phyloP scores from a whole-genome alignment of 2,113 vertebrate species.

The Corvus moneduloides region DNA sequence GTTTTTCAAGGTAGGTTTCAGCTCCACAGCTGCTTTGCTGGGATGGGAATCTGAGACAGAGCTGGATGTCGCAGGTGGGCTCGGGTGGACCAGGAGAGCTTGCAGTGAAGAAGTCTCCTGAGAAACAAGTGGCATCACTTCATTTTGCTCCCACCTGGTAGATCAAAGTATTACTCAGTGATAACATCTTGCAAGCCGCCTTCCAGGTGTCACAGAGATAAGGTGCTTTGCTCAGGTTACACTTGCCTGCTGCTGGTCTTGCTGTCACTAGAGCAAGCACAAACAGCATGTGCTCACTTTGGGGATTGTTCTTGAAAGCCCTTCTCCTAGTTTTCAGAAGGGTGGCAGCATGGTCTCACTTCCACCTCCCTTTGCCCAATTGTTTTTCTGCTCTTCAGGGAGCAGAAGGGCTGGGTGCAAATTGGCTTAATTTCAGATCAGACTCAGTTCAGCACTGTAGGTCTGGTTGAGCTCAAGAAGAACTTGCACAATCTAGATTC shows the following conservation, averaged over 20 bases:
- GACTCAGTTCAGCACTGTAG: neutral
- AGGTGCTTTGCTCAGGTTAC: neutral
- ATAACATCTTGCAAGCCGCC: neutral
- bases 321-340: neutral
- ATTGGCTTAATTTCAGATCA: neutral
- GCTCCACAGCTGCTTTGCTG: neutral
- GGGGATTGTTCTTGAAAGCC: neutral
- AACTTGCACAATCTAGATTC: neutral
- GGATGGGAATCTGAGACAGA: neutral
- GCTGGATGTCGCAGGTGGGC: neutral
- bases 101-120: neutral
- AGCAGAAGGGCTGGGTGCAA: neutral
- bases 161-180: neutral
- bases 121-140: neutral
- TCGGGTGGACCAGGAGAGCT: neutral
- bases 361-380: neutral
- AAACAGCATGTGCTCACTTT: rapidly evolving
- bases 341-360: neutral
- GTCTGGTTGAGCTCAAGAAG: neutral
- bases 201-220: conserved; percentile 24
- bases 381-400: neutral
- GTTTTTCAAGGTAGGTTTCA: neutral
- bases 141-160: neutral
- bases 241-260: neutral
- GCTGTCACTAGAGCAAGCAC: neutral